Evolutionary conservation across 2,113 vertebrate species (phyloP).

Genomic region (Cavia aperea): DNA sequence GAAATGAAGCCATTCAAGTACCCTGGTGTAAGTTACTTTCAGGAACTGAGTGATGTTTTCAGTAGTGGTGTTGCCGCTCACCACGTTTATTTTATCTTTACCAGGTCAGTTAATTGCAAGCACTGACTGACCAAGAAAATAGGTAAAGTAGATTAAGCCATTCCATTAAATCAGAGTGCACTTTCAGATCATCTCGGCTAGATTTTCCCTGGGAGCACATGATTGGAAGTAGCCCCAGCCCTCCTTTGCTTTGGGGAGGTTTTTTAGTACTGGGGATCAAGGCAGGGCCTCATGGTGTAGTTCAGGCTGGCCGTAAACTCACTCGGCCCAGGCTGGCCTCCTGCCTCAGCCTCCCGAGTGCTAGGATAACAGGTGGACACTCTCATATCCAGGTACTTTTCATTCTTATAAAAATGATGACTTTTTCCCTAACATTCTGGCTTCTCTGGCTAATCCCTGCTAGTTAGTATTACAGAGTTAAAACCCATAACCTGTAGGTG

Average conservation of each 20-base stretch:
- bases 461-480: not conserved
- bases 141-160: not conserved
- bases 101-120: not conserved
- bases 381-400: not conserved
- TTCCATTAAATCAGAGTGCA: not conserved
- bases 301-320: not conserved
- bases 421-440: not conserved
- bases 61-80: not conserved
- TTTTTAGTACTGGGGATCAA: not conserved
- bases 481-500: not conserved
- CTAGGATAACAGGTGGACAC: not conserved
- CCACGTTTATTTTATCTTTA: not conserved
- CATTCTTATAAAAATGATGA: not conserved
- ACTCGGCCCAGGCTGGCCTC: not conserved
- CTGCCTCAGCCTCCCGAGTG: not conserved
- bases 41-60: not conserved
- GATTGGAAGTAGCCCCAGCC: not conserved
- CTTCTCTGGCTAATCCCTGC: not conserved
- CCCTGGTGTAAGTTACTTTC: not conserved
- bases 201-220: not conserved
- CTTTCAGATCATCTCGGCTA: not conserved
- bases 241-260: not conserved
- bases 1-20: not conserved
- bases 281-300: not conserved
- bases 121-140: not conserved